Evolutionary conservation across 2,797 vertebrate species (phyloP).

Genomic region (Lophura swinhoii): DNA sequence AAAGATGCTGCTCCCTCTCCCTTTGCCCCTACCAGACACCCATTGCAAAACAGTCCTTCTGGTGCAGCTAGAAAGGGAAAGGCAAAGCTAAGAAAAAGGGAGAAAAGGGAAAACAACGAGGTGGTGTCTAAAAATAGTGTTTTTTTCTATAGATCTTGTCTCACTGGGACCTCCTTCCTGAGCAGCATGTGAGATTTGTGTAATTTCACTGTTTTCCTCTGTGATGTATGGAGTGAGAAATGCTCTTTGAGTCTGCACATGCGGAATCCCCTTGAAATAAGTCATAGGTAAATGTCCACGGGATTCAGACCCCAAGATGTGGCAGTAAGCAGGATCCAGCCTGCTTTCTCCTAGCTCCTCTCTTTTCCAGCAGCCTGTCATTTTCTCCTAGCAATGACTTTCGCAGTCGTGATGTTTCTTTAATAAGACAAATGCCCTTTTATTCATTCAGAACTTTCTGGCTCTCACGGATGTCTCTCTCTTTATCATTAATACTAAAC

Average conservation of each 20-base stretch:
- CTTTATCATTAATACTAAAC: neutral
- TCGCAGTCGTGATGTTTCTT: accelerated
- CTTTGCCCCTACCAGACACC: neutral
- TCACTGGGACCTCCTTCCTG: neutral
- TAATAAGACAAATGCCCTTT: neutral
- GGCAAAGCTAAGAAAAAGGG: neutral
- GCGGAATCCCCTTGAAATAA: neutral
- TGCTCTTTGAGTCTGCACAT: accelerated
- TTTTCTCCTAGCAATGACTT: neutral
- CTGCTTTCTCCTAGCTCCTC: neutral
- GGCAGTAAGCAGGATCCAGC: neutral
- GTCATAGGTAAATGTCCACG: neutral
- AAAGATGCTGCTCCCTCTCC: neutral
- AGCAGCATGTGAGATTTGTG: neutral
- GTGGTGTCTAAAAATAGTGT: neutral
- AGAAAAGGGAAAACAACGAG: neutral
- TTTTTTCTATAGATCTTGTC: neutral
- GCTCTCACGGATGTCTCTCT: neutral
- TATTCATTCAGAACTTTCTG: neutral
- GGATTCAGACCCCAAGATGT: neutral
- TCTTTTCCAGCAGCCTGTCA: neutral
- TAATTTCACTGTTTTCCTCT: neutral
- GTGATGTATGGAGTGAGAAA: accelerated
- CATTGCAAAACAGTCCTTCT: neutral
- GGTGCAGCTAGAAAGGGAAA: neutral